Evolutionary conservation across 2,113 vertebrate genomes (phyloP).

Genomic region (Cephalopterus ornatus): DNA sequence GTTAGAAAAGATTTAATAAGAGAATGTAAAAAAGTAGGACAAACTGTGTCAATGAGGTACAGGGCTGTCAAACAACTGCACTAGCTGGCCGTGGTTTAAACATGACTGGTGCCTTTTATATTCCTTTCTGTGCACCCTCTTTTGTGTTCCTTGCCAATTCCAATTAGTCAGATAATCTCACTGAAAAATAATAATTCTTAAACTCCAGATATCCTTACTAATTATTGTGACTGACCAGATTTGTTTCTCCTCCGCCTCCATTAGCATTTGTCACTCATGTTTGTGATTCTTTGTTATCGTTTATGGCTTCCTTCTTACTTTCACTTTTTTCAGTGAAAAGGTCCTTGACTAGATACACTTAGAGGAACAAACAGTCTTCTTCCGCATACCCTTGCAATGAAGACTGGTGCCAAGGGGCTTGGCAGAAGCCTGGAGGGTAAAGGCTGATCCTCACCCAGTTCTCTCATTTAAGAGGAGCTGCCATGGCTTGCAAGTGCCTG

Average conservation of each 20-base stretch:
- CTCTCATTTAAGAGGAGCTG: neutral
- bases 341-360: neutral
- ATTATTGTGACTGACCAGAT: neutral
- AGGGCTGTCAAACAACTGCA: neutral
- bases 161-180: neutral
- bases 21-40: neutral
- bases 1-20: neutral
- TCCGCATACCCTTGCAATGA: neutral
- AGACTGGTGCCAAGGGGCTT: neutral
- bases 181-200: neutral
- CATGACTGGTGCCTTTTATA: neutral
- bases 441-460: neutral
- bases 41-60: neutral
- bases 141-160: neutral
- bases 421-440: neutral
- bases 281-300: neutral
- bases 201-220: neutral
- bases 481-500: accelerated
- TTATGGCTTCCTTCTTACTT: neutral
- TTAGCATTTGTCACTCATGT: neutral
- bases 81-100: neutral
- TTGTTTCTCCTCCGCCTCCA: neutral
- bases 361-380: neutral
- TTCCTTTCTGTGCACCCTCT: neutral
- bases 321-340: neutral